A percentile compares a stretch with the other conserved stretches of the same genome.
These are phyloP conservation scores for Anneissia japonica DNA, from an alignment of 35 echinoderm and acorn worm species.

Conservation along the genomic window DNA sequence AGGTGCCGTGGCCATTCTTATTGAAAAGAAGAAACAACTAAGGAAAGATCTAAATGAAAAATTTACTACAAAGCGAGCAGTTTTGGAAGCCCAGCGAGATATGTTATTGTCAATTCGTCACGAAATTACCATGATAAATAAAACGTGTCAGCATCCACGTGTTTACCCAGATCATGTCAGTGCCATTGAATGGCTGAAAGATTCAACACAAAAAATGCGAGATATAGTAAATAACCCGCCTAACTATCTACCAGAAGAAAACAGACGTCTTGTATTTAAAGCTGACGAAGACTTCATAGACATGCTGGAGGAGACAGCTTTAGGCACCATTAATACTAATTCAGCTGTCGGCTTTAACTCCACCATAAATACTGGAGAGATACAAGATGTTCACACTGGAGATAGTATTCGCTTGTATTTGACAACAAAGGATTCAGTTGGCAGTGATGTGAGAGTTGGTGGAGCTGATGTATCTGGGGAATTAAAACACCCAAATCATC, in stretches of 20 bases:
- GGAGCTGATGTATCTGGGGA: not conserved
- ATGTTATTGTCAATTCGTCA: not conserved
- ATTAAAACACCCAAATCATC: not conserved
- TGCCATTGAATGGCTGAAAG: not conserved
- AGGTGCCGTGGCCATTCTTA: not conserved
- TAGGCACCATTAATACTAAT: not conserved
- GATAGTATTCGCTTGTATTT: not conserved
- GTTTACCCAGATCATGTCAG: not conserved
- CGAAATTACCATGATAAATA: not conserved
- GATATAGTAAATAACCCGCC: not conserved
- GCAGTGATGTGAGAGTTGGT: not conserved
- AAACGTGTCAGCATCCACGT: not conserved
- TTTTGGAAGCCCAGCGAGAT: not conserved
- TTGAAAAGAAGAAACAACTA: not conserved
- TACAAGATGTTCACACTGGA: not conserved
- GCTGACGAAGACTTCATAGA: not conserved
- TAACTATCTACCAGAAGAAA: not conserved
- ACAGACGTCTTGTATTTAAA: not conserved
- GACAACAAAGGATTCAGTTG: not conserved
- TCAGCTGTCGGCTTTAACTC: not conserved
- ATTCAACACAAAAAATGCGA: not conserved
- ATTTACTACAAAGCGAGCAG: not conserved
- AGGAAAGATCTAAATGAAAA: not conserved
- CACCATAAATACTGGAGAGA: not conserved
- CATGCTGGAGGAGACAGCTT: not conserved